Evolutionary conservation across 2,888 invertebrate genomes (phyloP).

Genomic region (Tethea ocularis): DNA sequence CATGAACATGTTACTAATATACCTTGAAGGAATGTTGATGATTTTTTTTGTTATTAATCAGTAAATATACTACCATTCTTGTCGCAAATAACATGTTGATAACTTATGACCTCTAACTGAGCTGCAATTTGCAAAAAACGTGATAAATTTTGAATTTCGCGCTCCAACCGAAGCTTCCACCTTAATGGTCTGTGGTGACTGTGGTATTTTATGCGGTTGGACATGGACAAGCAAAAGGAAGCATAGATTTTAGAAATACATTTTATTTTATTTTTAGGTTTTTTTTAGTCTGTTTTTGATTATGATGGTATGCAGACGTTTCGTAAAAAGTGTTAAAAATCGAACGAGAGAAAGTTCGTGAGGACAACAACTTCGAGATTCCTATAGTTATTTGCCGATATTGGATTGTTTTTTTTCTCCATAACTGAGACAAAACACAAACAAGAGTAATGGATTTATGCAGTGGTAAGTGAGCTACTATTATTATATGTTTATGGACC

Average conservation of each 20-base stretch:
- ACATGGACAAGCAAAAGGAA: neutral
- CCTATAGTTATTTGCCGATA: neutral
- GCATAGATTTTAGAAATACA: too few relatives aligned
- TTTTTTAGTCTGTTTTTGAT: neutral
- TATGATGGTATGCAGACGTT: neutral
- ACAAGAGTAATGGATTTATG: neutral
- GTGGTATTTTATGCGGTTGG: too few relatives aligned
- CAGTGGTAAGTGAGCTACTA: neutral
- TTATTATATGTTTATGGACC: neutral
- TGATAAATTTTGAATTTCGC: too few relatives aligned
- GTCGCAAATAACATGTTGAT: too few relatives aligned
- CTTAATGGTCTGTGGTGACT: too few relatives aligned
- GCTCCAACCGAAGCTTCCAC: too few relatives aligned
- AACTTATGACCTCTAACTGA: too few relatives aligned
- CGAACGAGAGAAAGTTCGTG: conserved; percentile 4
- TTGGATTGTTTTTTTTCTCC: neutral
- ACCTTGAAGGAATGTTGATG: too few relatives aligned
- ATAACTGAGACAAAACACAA: neutral
- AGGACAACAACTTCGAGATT: neutral
- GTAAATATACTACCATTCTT: too few relatives aligned
- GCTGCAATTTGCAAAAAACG: too few relatives aligned
- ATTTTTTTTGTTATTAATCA: too few relatives aligned
- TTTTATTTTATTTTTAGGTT: neutral
- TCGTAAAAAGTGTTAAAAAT: neutral
- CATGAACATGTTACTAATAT: too few relatives aligned